Conservation (phyloP, 2,113 vertebrate species). For the Redunca redunca region DNA sequence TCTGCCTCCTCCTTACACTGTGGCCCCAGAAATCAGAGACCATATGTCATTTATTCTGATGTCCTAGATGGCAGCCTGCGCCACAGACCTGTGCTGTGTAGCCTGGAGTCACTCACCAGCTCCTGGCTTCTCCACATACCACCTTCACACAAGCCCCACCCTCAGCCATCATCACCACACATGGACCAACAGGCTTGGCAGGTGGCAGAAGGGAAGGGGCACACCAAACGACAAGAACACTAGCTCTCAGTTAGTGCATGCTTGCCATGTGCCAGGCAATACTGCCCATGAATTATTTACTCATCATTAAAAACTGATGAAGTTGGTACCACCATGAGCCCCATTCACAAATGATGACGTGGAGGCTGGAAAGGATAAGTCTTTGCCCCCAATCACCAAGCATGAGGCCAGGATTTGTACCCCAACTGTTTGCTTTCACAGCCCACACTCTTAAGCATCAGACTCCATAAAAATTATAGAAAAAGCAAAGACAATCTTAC, state of each 20-base stretch:
- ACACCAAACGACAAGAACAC: rapidly evolving
- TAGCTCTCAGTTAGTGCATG: not conserved
- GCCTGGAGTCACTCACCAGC: not conserved
- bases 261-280: not conserved
- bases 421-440: no score
- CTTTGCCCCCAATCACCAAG: not conserved
- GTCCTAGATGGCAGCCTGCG: not conserved
- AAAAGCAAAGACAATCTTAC: not conserved
- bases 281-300: not conserved
- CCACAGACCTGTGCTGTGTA: not conserved
- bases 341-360: not conserved
- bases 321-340: not conserved
- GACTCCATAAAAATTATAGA: not conserved
- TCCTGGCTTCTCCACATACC: not conserved
- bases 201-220: not conserved
- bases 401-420: not conserved
- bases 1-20: not conserved
- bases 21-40: not conserved
- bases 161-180: rapidly evolving
- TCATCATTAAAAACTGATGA: not conserved
- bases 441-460: not conserved
- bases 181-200: not conserved
- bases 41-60: not conserved
- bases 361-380: not conserved
- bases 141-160: not conserved